phyloP scores from a whole-genome alignment of 2,113 vertebrate species.

The Paramormyrops kingsleyae region DNA sequence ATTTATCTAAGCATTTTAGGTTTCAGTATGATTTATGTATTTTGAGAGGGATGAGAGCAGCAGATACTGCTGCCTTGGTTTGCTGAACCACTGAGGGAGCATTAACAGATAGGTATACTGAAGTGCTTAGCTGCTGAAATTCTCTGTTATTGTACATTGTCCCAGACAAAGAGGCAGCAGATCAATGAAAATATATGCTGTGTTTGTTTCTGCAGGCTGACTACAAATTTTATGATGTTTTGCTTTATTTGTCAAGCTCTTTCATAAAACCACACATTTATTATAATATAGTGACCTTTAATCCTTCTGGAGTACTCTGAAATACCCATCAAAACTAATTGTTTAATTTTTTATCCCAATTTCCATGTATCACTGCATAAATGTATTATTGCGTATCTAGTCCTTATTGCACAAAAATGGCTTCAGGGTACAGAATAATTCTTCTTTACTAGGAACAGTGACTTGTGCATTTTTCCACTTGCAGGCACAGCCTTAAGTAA shows the following conservation, averaged over 20 bases:
- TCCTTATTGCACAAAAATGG: not conserved
- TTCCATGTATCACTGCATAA: not conserved
- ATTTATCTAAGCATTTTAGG: not conserved
- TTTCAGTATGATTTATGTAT: not conserved
- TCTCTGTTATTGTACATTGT: slow-evolving; percentile 34
- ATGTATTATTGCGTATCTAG: not conserved
- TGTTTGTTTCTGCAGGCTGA: not conserved
- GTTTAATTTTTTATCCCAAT: not conserved
- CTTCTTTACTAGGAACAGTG: not conserved
- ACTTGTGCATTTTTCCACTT: not conserved
- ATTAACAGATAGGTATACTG: slow-evolving; percentile 41
- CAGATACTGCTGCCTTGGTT: slow-evolving; percentile 20
- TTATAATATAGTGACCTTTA: not conserved
- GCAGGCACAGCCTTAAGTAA: not conserved
- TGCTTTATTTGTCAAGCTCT: not conserved
- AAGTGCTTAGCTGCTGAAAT: slow-evolving; percentile 49
- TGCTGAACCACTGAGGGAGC: slow-evolving; percentile 47
- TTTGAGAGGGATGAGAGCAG: not conserved
- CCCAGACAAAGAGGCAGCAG: slow-evolving; percentile 33
- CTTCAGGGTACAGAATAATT: not conserved
- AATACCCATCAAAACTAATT: not conserved
- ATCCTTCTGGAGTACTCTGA: not conserved
- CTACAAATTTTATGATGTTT: not conserved
- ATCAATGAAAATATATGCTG: slow-evolving; percentile 41
- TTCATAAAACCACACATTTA: not conserved